phyloP scores from a whole-genome alignment of 2,113 vertebrate species.

The Cacatua alba region DNA sequence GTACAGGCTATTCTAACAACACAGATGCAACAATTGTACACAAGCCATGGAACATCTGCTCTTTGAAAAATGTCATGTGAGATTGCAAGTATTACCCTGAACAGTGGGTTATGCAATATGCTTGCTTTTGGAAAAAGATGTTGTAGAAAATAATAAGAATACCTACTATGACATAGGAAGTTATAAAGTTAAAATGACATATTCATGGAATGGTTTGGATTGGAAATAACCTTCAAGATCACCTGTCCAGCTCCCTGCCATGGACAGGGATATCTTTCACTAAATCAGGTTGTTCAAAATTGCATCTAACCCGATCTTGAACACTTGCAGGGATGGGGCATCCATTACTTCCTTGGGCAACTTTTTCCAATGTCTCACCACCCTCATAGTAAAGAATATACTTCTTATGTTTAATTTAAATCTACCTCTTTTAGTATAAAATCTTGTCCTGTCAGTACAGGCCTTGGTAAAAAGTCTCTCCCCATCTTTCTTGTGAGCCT shows the following conservation, averaged over 20 bases:
- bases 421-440: neutral
- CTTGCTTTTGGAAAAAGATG: neutral
- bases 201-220: neutral
- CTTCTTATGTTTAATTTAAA: neutral
- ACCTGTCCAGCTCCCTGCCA: rapidly evolving
- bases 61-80: neutral
- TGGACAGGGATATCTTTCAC: rapidly evolving
- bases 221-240: rapidly evolving
- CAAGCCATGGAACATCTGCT: neutral
- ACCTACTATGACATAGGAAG: neutral
- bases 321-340: neutral
- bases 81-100: neutral
- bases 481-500: neutral
- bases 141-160: neutral
- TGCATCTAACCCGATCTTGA: neutral
- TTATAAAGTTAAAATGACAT: neutral
- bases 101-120: neutral
- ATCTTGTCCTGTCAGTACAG: neutral
- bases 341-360: neutral
- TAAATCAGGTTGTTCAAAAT: neutral
- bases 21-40: neutral
- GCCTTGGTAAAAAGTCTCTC: neutral
- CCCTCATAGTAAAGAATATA: neutral
- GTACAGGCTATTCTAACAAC: neutral
- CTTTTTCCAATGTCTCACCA: neutral